Percentiles rank a stretch among this genome's conserved stretches.
These are phyloP conservation scores for Meta bourneti DNA, from an alignment of 2,888 invertebrate species.

Conservation along the genomic window DNA sequence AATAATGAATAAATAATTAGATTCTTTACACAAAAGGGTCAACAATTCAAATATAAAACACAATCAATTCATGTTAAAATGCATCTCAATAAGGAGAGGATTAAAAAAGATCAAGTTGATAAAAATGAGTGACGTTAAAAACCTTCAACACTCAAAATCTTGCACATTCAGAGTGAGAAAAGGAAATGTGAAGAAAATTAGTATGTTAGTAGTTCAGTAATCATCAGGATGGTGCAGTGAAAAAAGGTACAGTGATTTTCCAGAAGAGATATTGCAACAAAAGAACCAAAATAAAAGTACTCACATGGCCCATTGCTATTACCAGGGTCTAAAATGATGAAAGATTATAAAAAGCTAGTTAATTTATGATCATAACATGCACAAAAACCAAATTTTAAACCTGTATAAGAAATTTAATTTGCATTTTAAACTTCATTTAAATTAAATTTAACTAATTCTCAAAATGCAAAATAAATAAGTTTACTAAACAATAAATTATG, in stretches of 20 bases:
- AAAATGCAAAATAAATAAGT: constrained; percentile 66
- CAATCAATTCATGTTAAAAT: too few species aligned
- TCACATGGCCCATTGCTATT: constrained; percentile 94
- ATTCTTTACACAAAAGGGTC: too few species aligned
- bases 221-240: constrained; percentile 66
- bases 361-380: constrained; percentile 68
- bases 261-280: constrained; percentile 44
- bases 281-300: constrained; percentile 83
- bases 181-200: constrained; percentile 12
- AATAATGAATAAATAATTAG: too few species aligned
- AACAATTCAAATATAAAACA: too few species aligned
- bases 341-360: constrained; percentile 75
- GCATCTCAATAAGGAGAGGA: neutral
- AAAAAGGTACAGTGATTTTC: constrained; percentile 48
- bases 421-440: constrained; percentile 1
- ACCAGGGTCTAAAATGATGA: constrained; percentile 86
- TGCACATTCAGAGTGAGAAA: constrained; percentile 20
- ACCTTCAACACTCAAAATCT: constrained; percentile 1
- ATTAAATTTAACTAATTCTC: too few species aligned
- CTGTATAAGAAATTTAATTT: constrained; percentile 22
- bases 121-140: neutral
- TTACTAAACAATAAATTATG: constrained; percentile 62
- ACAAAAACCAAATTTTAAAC: constrained; percentile 60
- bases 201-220: constrained; percentile 37
- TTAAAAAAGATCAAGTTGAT: neutral